Evolutionary conservation across 2,797 vertebrate genomes (phyloP).

Genomic region (Momotus momota): DNA sequence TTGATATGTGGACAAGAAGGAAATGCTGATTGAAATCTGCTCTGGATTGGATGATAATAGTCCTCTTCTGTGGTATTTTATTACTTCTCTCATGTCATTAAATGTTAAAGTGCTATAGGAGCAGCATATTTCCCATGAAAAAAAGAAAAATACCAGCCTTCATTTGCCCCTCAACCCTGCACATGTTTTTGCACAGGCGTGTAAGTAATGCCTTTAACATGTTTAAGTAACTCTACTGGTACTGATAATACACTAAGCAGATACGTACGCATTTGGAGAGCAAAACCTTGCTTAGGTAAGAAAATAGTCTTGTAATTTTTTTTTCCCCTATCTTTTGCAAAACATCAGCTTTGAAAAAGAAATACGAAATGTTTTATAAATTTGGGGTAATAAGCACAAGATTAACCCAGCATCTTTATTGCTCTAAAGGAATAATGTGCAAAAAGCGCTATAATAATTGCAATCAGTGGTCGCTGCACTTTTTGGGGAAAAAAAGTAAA

Average conservation of each 20-base stretch:
- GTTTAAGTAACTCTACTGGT: background rate
- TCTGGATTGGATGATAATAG: background rate
- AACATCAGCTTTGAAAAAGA: background rate
- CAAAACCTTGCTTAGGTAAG: background rate
- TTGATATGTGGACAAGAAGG: background rate
- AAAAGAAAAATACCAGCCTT: background rate
- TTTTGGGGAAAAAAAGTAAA: background rate
- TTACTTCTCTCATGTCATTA: background rate
- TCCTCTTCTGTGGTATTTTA: background rate
- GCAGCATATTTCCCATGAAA: background rate
- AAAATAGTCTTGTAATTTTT: background rate
- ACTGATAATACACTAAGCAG: background rate
- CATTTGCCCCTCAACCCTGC: background rate
- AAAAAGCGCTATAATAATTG: background rate
- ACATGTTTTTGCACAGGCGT: background rate
- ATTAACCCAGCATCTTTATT: background rate
- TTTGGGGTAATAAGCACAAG: background rate
- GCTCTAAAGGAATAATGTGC: rapidly evolving
- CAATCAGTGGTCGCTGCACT: background rate
- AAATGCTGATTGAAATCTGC: background rate
- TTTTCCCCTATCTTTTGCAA: background rate
- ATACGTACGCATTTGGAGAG: background rate
- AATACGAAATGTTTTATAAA: background rate
- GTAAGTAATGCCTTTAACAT: background rate
- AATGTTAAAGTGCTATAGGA: background rate